Evolutionary conservation across 2,797 vertebrate species (phyloP).

Genomic region (Pithecia hirsuta): DNA sequence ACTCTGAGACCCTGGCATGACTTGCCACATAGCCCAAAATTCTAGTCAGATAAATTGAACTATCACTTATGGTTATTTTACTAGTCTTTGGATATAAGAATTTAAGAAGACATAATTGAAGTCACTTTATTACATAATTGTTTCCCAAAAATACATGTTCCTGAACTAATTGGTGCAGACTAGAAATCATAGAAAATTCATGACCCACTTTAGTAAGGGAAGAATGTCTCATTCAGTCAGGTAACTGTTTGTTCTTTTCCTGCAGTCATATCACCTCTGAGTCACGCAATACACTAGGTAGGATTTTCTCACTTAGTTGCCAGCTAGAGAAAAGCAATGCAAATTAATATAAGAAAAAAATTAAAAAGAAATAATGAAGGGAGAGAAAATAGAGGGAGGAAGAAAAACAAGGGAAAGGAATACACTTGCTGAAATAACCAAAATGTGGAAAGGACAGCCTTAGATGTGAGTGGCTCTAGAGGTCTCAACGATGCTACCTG

Average conservation of each 20-base stretch:
- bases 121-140: background rate
- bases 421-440: background rate
- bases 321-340: background rate
- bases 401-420: background rate
- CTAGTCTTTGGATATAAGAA: background rate
- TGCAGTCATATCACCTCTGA: background rate
- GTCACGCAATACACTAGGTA: background rate
- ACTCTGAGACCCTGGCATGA: background rate
- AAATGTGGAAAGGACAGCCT: background rate
- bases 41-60: background rate
- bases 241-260: background rate
- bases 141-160: background rate
- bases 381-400: background rate
- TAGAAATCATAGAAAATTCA: background rate
- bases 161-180: background rate
- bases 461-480: background rate
- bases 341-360: background rate
- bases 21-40: background rate
- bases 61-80: background rate
- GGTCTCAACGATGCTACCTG: background rate
- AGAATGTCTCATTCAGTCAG: background rate
- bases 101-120: slow-evolving; percentile 3
- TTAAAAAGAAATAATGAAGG: background rate
- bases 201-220: background rate
- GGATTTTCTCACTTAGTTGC: background rate